A percentile compares a stretch with the other conserved stretches of the same genome.
These are phyloP conservation scores for Adelosebastes latens DNA, from an alignment of 2,797 vertebrate genomes.

Conservation along the genomic window DNA sequence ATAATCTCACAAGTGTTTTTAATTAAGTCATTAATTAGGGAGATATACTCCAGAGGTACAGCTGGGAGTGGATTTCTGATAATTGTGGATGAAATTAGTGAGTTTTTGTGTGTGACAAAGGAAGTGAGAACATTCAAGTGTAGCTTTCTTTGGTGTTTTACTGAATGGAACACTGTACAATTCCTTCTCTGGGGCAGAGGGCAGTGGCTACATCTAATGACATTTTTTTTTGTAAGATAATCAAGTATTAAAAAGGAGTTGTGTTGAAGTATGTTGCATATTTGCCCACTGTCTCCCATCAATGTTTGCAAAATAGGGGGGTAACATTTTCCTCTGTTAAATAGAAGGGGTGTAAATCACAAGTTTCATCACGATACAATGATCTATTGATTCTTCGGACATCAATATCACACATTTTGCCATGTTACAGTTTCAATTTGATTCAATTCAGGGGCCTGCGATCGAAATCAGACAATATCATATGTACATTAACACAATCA, in stretches of 20 bases:
- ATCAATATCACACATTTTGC: background rate
- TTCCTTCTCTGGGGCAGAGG: background rate
- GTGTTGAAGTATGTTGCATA: background rate
- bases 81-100: slow-evolving; percentile 49
- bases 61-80: slow-evolving; percentile 57
- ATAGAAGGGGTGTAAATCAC: background rate
- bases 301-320: background rate
- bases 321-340: background rate
- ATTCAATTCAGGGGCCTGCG: background rate
- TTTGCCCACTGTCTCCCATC: background rate
- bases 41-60: slow-evolving; percentile 63
- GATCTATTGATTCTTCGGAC: background rate
- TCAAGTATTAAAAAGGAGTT: slow-evolving; percentile 1
- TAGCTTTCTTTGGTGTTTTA: background rate
- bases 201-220: background rate
- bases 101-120: slow-evolving; percentile 34
- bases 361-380: background rate
- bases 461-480: background rate
- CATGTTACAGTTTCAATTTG: background rate
- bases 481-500: background rate
- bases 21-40: slow-evolving; percentile 83
- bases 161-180: background rate
- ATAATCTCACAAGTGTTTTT: slow-evolving; percentile 73
- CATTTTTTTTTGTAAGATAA: background rate
- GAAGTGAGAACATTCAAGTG: slow-evolving; percentile 25